Evolutionary conservation across 2,797 vertebrate species (phyloP), one percentile per base, ranked within the genome.

Genomic region (Bucorvus abyssinicus): DNA sequence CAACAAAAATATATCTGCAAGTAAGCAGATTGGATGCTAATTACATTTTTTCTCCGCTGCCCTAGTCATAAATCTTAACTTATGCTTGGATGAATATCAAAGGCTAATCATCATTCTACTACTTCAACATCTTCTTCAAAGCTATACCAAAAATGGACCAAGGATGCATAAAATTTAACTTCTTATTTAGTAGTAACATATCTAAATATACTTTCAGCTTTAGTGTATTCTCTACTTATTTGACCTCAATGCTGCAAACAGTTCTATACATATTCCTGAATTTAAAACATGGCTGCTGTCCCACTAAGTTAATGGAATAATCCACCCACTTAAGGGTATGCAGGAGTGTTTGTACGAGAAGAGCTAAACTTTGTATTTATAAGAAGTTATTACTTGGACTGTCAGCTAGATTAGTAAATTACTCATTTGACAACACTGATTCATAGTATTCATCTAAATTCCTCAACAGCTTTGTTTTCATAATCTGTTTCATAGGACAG

Each of bases 41-140:
- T 85, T 57, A 92, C 93, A 92, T 70, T 20, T 64, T 70, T 89
- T 57, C 24, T 84, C 26, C 55, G 18, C 32, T 79, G 24, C 8
- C 15, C 50, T 40, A 69, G 42, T 71, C 74, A 93, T 79, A 74
- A 89, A 84, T 94, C 84, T 88, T 82, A 86, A 92, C 78, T 87
- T 79, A 78, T 70, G 45, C 47, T 85, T 94, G 79, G 40, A 91
- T 84, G 88, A 71, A 82, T 94, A 95, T 94, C 69, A 94, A 89
- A 90, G 52, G 75, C 13, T 83, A 86, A 80, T 80, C 23, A 81
- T 84, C 17, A 64, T 88, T 85, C 89, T 68, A 82, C 38, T 64
- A 57, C 65, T 86, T 70, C 49, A 70, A 87, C 22, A 32, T 27
- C 52, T 86, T 94, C 50, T 90, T 94, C 67, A 91, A 91, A 92